Percentiles rank a stretch among this genome's conserved stretches.
phyloP scores from a whole-genome alignment of 2,888 invertebrate species.

The Oxystoma pomonae region DNA sequence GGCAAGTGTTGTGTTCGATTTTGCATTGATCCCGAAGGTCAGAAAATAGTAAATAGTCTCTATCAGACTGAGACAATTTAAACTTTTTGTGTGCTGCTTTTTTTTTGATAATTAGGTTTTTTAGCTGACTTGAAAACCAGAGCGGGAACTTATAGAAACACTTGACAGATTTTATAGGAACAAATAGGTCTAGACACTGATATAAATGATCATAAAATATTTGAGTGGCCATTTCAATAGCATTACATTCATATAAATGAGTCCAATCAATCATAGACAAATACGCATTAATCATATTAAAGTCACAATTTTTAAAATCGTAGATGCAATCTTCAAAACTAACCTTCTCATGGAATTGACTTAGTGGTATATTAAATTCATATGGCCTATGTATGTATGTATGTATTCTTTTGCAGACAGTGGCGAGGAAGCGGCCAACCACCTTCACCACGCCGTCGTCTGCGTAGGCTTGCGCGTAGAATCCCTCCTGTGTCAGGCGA shows the following conservation, averaged over 20 bases:
- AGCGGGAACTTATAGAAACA: not conserved
- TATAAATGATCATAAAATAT: not conserved
- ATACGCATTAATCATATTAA: not conserved
- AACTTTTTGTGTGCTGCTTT: not conserved
- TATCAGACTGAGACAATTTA: not conserved
- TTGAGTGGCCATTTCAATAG: not conserved
- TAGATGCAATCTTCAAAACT: not conserved
- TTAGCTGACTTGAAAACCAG: not conserved
- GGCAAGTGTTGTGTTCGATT: not conserved
- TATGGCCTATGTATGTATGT: not conserved
- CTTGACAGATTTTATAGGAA: not conserved
- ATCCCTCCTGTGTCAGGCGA: too few species aligned
- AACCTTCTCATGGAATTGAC: not conserved
- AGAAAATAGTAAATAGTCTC: not conserved
- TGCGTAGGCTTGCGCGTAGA: too few species aligned
- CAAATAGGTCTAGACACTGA: not conserved
- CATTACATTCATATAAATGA: not conserved
- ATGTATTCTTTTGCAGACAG: too few species aligned
- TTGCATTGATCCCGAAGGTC: not conserved
- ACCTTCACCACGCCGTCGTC: too few species aligned
- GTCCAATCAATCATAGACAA: not conserved
- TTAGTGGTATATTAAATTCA: not conserved
- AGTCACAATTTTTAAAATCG: not conserved
- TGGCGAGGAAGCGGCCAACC: too few species aligned
- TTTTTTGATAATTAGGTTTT: not conserved